Evolutionary conservation across 2,888 invertebrate species (phyloP).

Genomic region (Apodemia zela): DNA sequence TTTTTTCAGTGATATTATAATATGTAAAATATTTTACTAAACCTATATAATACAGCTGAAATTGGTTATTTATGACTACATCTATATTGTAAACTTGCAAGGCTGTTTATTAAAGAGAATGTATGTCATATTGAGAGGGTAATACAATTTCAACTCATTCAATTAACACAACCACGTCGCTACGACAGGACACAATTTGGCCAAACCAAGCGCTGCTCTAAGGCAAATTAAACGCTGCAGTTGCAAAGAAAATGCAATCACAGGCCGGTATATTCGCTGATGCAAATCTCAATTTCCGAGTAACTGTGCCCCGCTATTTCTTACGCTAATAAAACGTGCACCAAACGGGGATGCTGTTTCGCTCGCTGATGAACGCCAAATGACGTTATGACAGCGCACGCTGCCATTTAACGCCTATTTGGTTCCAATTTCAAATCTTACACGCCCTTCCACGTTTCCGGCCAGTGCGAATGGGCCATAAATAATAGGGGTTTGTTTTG

Average conservation of each 20-base stretch:
- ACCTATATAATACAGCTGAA: too few relatives aligned
- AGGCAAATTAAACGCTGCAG: constrained; percentile 72
- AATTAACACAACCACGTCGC: constrained; percentile 37
- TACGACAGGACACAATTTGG: constrained; percentile 56
- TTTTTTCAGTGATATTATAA: too few relatives aligned
- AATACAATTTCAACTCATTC: constrained; percentile 34
- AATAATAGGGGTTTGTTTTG: constrained; percentile 72
- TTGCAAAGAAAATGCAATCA: constrained; percentile 78
- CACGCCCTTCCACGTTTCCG: constrained; percentile 72
- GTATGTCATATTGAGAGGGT: constrained; percentile 22
- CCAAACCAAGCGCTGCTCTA: constrained; percentile 51
- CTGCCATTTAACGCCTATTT: constrained; percentile 86
- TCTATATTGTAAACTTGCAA: constrained; percentile 5
- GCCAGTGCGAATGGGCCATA: constrained; percentile 66
- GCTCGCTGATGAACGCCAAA: constrained; percentile 78
- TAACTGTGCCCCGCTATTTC: constrained; percentile 76
- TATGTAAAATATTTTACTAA: too few relatives aligned
- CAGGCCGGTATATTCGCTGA: constrained; percentile 64
- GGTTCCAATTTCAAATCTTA: constrained; percentile 81
- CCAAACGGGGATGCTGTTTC: constrained; percentile 76
- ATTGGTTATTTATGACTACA: too few relatives aligned
- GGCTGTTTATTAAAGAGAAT: not conserved
- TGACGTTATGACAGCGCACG: constrained; percentile 78
- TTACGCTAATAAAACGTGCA: constrained; percentile 80
- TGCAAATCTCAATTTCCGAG: constrained; percentile 77